A percentile compares a stretch with the other conserved stretches of the same genome.
phyloP scores from a whole-genome alignment of 2,797 vertebrate genomes.

The Pseudochaenichthys georgianus region DNA sequence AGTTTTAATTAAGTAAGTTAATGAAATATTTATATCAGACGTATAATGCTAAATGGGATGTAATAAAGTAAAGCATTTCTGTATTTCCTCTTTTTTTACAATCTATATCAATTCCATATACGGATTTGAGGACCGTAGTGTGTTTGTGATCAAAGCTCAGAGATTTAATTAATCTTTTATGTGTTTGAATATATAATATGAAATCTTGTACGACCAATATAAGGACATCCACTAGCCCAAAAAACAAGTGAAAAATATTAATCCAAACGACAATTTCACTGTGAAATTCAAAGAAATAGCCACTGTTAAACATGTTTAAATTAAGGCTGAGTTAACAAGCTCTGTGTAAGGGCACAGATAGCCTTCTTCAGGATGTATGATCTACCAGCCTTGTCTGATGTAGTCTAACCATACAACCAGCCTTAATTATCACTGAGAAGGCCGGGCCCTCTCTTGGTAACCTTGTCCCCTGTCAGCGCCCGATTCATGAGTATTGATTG shows the following conservation, averaged over 20 bases:
- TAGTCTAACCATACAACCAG: constrained; percentile 22
- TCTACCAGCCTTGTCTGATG: constrained; percentile 8
- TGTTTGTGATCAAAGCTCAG: constrained; percentile 12
- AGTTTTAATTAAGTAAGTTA: no score
- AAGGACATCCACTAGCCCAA: no score
- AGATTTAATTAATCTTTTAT: constrained; percentile 3
- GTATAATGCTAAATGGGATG: background rate
- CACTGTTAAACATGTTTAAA: no score
- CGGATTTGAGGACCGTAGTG: background rate
- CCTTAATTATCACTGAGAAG: constrained; percentile 46
- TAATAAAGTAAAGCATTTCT: background rate
- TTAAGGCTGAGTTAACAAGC: no score
- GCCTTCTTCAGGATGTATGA: background rate
- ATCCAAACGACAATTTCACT: no score
- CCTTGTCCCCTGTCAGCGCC: constrained; percentile 52
- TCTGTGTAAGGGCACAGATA: no score
- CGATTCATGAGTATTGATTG: constrained; percentile 75
- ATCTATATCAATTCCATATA: background rate
- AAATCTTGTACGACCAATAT: background rate
- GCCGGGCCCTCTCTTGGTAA: constrained; percentile 38
- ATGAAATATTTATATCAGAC: background rate
- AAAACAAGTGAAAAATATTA: no score
- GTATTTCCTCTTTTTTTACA: background rate
- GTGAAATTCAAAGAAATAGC: no score
- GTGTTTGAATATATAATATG: constrained; percentile 4